phyloP scores from a whole-genome alignment of 2,113 vertebrate genomes.

The Sebastes schlegelii region DNA sequence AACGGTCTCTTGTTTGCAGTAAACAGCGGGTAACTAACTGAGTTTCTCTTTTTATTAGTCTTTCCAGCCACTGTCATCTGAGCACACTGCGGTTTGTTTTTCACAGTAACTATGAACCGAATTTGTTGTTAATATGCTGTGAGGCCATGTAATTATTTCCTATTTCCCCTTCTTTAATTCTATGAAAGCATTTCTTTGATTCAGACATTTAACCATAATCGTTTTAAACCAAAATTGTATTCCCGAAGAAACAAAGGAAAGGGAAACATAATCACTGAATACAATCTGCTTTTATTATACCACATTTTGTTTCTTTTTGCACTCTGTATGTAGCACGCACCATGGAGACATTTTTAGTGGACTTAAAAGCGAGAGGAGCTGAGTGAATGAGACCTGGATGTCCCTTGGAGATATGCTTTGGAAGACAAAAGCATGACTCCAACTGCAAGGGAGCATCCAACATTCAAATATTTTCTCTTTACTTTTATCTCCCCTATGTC shows the following conservation, averaged over 20 bases:
- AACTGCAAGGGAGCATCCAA: conserved; percentile 43
- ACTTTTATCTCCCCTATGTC: conserved; percentile 33
- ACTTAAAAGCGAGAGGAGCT: conserved; percentile 55
- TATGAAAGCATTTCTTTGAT: conserved; percentile 52
- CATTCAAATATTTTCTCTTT: conserved; percentile 20
- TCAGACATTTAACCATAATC: conserved; percentile 39
- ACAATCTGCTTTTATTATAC: conserved; percentile 56
- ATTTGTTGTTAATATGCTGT: conserved; percentile 52
- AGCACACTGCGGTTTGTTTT: conserved; percentile 41
- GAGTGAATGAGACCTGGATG: conserved; percentile 62
- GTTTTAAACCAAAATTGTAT: conserved; percentile 53
- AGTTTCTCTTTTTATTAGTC: conserved; percentile 42
- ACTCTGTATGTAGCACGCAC: conserved; percentile 30
- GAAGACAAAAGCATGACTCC: conserved; percentile 53
- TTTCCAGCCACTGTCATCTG: conserved; percentile 43
- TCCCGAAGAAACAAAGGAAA: conserved; percentile 54
- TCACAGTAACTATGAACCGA: conserved; percentile 33
- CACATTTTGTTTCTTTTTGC: conserved; percentile 65
- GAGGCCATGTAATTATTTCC: conserved; percentile 44
- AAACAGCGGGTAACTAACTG: conserved; percentile 37
- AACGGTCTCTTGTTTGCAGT: conserved; percentile 22
- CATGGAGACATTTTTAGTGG: conserved; percentile 55
- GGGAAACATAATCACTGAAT: conserved; percentile 57
- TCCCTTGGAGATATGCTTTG: conserved; percentile 60
- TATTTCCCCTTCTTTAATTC: conserved; percentile 39